Evolutionary conservation across 2,797 vertebrate genomes (phyloP).

Genomic region (Cirrhinus mrigala): DNA sequence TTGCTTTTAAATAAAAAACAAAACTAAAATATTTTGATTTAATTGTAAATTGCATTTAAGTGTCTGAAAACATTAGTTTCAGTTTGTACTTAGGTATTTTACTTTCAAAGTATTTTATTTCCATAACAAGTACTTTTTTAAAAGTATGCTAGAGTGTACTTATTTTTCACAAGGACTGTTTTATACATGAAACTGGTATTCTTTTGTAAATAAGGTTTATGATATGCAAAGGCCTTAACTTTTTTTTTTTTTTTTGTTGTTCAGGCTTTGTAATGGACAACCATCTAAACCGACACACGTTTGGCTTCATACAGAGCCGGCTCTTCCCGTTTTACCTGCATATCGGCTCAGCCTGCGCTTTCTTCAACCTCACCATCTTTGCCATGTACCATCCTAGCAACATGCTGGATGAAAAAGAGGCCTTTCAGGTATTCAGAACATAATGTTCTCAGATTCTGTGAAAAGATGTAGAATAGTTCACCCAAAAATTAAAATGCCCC

Average conservation of each 20-base stretch:
- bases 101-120: background rate
- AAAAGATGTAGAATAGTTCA: background rate
- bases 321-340: constrained; percentile 88
- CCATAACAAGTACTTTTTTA: background rate
- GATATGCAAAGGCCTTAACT: background rate
- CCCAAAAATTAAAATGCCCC: background rate
- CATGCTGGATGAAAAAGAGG: constrained; percentile 76
- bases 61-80: background rate
- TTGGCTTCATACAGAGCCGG: constrained; percentile 81
- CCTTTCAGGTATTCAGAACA: constrained; percentile 75
- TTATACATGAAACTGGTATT: background rate
- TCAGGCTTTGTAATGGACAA: constrained; percentile 85
- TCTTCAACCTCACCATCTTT: constrained; percentile 85
- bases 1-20: too few species aligned
- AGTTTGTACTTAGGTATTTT: background rate
- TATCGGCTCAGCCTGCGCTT: constrained; percentile 82
- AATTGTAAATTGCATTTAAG: background rate
- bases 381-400: constrained; percentile 81
- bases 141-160: background rate
- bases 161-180: background rate
- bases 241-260: background rate
- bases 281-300: constrained; percentile 83
- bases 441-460: background rate
- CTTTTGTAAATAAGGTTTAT: background rate
- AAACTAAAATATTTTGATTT: background rate